phyloP scores from a whole-genome alignment of 2,797 vertebrate genomes.

The Calcarius lapponicus region DNA sequence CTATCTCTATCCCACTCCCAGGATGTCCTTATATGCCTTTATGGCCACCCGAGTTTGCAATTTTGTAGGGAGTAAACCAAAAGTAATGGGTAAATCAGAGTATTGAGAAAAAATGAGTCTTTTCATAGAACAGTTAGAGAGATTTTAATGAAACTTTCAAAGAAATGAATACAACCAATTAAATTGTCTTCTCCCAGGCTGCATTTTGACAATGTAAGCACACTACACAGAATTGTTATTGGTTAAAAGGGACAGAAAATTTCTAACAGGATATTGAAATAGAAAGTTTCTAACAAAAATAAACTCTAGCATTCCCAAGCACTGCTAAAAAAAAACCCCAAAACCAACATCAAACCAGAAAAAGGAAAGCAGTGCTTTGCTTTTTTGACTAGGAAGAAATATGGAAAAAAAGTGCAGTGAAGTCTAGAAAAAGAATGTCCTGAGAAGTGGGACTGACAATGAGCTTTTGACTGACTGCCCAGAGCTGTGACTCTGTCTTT shows the following conservation, averaged over 20 bases:
- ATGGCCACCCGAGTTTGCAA: background rate
- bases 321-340: background rate
- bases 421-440: conserved; percentile 55
- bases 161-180: background rate
- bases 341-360: background rate
- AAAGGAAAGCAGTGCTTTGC: background rate
- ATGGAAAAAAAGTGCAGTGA: conserved; percentile 25
- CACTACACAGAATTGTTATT: background rate
- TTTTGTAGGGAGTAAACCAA: background rate
- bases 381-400: conserved; percentile 18
- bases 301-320: conserved; percentile 9
- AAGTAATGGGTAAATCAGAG: background rate
- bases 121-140: background rate
- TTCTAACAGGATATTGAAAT: background rate
- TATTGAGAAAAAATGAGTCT: background rate
- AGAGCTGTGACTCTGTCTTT: conserved; percentile 56
- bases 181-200: background rate
- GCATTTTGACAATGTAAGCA: background rate
- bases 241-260: background rate
- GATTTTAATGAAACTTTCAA: background rate
- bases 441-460: conserved; percentile 53
- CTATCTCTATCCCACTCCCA: background rate
- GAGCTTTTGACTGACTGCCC: conserved; percentile 68
- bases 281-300: conserved; percentile 38
- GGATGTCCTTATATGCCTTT: background rate